Base-by-base conservation (phyloP, 2,888 invertebrate species). In the Gymnoscelis rufifasciata region DNA sequence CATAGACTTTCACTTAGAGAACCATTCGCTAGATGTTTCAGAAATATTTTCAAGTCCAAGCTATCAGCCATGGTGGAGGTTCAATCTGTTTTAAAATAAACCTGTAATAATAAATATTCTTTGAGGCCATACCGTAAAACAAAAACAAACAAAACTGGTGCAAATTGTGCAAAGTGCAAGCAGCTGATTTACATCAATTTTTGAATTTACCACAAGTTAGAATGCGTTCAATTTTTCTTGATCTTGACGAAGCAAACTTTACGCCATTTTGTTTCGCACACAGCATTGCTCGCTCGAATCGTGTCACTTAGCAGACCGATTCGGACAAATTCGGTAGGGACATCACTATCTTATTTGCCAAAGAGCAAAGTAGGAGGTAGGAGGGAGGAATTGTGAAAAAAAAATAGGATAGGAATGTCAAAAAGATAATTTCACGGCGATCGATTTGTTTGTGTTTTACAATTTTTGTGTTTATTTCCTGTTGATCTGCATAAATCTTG, bases 1-100 rank as follows among this genome's bases (percentile, higher is more conserved):
- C 87, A 88, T 40, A 84, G 59, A 43, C 71, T 74, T 39, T 75
- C 68, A 3, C 59, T 68, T 10, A 86, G 59, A 23, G 75, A 73
- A 8, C 81, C 82, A 60, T 83, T 78, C 24, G 74, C 69, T 26
- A 87, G 60, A 48, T 79, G 74, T 64, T 79, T 78, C 38, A 87
- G 53, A 13, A 87, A 62, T 49, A 71, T 56, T 57, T 76, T 77
- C 44, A 78, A 27, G 55, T 79, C 73, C 51, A 75, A 33, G 38
- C 47, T 47, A 44, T 61, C 60, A 40, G 68, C 73, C 83, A 83
- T 81, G 43, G 54, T 51, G n/a, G n/a, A 33, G n/a, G 2, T 33
- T 15, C 15, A 33, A n/a, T n/a, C n/a, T n/a, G n/a, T n/a, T n/a
- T n/a, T n/a, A n/a, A n/a, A n/a, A n/a, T n/a, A n/a, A n/a, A n/a